phyloP scores from a whole-genome alignment of 2,797 vertebrate genomes.

The Nyctibius grandis region DNA sequence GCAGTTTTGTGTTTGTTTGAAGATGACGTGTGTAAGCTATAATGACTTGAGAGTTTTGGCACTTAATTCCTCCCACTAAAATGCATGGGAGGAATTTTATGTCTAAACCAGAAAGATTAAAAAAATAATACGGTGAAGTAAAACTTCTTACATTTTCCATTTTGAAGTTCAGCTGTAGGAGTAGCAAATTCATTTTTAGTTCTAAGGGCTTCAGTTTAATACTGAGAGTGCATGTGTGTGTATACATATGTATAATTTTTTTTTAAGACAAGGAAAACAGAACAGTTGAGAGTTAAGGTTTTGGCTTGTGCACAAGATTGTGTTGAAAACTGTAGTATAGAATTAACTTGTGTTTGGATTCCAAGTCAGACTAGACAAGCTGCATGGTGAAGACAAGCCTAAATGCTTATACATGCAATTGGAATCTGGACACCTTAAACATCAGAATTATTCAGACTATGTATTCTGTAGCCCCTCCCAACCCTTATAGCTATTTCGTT shows the following conservation, averaged over 20 bases:
- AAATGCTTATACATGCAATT: neutral
- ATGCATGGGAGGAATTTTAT: neutral
- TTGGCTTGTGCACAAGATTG: neutral
- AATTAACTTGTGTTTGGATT: neutral
- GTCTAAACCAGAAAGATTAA: neutral
- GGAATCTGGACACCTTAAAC: neutral
- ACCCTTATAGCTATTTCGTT: neutral
- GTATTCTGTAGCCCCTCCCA: neutral
- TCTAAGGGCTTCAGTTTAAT: neutral
- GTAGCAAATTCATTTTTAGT: neutral
- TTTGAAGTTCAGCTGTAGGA: neutral
- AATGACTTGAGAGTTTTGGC: neutral
- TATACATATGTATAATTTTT: neutral
- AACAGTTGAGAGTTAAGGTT: neutral
- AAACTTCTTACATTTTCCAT: neutral
- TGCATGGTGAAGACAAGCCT: neutral
- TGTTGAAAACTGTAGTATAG: neutral
- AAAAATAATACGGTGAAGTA: neutral
- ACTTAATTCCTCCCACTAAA: neutral
- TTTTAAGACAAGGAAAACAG: neutral
- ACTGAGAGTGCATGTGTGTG: rapidly evolving
- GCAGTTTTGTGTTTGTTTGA: neutral
- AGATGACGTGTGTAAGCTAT: neutral
- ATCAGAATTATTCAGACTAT: neutral
- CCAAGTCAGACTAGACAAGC: neutral